Conservation (phyloP, 2,888 invertebrate genomes). For the Agriopis marginaria region DNA sequence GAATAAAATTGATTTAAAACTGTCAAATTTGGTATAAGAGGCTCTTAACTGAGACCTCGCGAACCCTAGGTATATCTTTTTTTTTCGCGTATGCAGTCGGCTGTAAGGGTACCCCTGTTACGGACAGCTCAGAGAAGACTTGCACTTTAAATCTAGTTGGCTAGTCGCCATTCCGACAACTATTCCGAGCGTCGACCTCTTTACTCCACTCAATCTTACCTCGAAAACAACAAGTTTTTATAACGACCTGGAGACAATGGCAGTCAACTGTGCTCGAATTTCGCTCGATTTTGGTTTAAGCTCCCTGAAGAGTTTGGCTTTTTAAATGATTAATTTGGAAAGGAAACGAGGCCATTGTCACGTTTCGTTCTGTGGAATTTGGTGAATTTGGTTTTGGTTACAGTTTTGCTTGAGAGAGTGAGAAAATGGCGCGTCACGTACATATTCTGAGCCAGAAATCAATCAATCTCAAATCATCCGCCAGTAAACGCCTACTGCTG, state of each 20-base stretch:
- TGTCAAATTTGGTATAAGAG: too few species aligned
- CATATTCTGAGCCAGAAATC: too few species aligned
- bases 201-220: slow-evolving; percentile 53
- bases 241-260: slow-evolving; percentile 31
- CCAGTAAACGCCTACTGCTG: too few species aligned
- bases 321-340: slow-evolving; percentile 17
- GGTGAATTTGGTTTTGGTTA: neutral
- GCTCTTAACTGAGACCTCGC: too few species aligned
- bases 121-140: neutral
- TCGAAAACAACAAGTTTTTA: slow-evolving; percentile 54
- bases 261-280: slow-evolving; percentile 18
- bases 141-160: slow-evolving; percentile 50
- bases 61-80: too few species aligned
- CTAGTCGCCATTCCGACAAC: slow-evolving; percentile 57
- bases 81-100: too few species aligned
- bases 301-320: slow-evolving; percentile 19
- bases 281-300: slow-evolving; percentile 19
- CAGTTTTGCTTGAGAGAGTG: neutral
- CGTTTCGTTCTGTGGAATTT: slow-evolving; percentile 17
- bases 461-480: too few species aligned
- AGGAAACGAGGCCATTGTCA: slow-evolving; percentile 23
- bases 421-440: too few species aligned
- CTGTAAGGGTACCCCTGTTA: too few species aligned
- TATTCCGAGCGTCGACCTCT: slow-evolving; percentile 68
- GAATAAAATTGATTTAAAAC: too few species aligned